These are phyloP conservation scores for Kuschelorhynchus macadamiae DNA, from an alignment of 2,888 invertebrate genomes.

Conservation along the genomic window DNA sequence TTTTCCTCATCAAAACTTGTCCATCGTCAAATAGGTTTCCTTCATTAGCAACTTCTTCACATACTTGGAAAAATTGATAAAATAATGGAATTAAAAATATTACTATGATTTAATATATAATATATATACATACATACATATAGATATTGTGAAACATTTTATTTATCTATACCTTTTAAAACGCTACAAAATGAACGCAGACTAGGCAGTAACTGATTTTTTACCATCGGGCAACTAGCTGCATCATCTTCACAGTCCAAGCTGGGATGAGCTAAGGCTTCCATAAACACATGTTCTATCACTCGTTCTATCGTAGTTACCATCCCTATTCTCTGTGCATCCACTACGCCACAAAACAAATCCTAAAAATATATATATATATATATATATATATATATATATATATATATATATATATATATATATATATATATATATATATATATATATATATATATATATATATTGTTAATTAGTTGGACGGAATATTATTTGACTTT, in stretches of 20 bases:
- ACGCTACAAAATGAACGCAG: constrained; percentile 90
- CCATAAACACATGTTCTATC: constrained; percentile 92
- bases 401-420: no score
- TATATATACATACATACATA: no score
- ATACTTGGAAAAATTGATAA: constrained; percentile 72
- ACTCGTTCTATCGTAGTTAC: constrained; percentile 90
- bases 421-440: no score
- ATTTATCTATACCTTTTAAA: no score
- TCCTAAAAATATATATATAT: constrained; percentile 65
- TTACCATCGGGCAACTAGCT: constrained; percentile 83
- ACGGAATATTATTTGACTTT: no score
- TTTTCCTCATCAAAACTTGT: constrained; percentile 71
- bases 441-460: no score
- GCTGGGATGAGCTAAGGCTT: constrained; percentile 86
- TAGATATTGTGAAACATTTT: no score
- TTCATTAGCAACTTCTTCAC: constrained; percentile 87
- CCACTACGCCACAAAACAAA: constrained; percentile 84
- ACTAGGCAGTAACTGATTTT: constrained; percentile 86
- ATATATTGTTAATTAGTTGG: no score
- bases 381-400: no score
- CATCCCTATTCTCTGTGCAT: constrained; percentile 83
- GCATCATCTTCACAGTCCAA: constrained; percentile 87
- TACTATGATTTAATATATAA: not conserved
- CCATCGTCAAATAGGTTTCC: constrained; percentile 85
- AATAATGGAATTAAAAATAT: not conserved